phyloP scores from a whole-genome alignment of 2,888 invertebrate species.

The Aspidiotus destructor region DNA sequence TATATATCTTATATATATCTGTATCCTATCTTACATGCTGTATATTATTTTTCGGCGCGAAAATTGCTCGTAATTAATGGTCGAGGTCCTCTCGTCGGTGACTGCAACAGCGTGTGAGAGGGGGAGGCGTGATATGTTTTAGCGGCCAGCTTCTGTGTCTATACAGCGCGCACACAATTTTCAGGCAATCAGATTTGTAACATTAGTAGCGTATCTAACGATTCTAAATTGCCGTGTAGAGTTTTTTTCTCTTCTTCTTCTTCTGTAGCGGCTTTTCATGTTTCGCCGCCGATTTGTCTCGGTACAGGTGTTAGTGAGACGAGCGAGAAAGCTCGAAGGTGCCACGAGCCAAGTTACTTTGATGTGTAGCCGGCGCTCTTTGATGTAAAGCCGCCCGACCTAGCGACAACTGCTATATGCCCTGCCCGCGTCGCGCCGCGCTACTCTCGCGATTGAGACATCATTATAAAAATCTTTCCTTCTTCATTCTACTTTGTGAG shows the following conservation, averaged over 20 bases:
- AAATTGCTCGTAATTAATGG: not conserved
- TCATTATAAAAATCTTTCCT: constrained; percentile 26
- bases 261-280: constrained; percentile 16
- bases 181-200: constrained; percentile 29
- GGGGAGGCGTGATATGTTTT: constrained; percentile 1
- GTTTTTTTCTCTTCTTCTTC: not conserved
- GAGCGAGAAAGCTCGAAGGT: constrained; percentile 30
- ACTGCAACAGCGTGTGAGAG: not conserved
- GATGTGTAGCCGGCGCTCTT: constrained; percentile 35
- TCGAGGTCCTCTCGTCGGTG: not conserved
- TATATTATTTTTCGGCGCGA: constrained; percentile 1
- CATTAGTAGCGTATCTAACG: constrained; percentile 32
- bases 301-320: constrained; percentile 32
- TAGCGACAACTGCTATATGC: constrained; percentile 25
- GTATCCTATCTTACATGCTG: not conserved
- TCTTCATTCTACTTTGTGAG: constrained; percentile 30
- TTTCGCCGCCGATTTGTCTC: constrained; percentile 32
- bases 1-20: no score
- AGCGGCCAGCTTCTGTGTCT: constrained; percentile 25
- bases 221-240: constrained; percentile 23
- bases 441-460: constrained; percentile 26
- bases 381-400: constrained; percentile 24
- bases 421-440: constrained; percentile 15
- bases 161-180: constrained; percentile 7
- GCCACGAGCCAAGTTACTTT: constrained; percentile 36